A percentile compares a stretch with the other conserved stretches of the same genome.
Conservation (phyloP, 2,797 vertebrate species). For the Epinephelus malabaricus region DNA sequence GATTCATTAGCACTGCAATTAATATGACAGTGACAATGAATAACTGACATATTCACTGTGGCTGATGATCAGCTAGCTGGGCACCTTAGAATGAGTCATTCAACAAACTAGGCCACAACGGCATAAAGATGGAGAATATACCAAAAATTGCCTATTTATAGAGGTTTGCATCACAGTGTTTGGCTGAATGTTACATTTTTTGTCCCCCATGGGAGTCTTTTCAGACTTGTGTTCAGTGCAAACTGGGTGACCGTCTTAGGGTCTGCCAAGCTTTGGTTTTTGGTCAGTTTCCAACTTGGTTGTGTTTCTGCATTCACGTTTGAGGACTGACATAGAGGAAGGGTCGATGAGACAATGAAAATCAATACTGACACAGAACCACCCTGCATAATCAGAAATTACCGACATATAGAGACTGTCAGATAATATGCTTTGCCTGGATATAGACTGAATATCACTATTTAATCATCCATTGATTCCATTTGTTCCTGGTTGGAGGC, state of each 20-base stretch:
- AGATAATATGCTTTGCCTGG: constrained; percentile 11
- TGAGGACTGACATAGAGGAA: not conserved
- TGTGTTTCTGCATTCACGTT: constrained; percentile 19
- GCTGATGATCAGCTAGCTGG: constrained; percentile 27
- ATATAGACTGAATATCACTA: not conserved
- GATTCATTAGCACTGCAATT: constrained; percentile 39
- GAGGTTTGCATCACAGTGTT: not conserved
- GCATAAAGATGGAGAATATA: constrained; percentile 11
- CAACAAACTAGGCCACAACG: constrained; percentile 33
- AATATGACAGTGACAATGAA: constrained; percentile 23
- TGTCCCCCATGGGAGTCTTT: not conserved
- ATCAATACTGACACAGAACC: constrained; percentile 27
- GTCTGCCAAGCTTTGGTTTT: not conserved
- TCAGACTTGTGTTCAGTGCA: not conserved
- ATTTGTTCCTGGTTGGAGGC: not conserved
- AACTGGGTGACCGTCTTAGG: not conserved
- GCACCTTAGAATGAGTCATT: constrained; percentile 34
- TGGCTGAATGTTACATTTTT: not conserved
- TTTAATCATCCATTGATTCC: not conserved
- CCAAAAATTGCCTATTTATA: constrained; percentile 9
- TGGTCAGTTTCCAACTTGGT: not conserved
- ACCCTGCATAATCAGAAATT: constrained; percentile 20
- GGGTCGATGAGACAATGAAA: not conserved
- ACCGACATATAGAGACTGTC: not conserved
- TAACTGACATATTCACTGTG: constrained; percentile 30